phyloP scores from a whole-genome alignment of 2,797 vertebrate genomes.

The Loriculus beryllinus region DNA sequence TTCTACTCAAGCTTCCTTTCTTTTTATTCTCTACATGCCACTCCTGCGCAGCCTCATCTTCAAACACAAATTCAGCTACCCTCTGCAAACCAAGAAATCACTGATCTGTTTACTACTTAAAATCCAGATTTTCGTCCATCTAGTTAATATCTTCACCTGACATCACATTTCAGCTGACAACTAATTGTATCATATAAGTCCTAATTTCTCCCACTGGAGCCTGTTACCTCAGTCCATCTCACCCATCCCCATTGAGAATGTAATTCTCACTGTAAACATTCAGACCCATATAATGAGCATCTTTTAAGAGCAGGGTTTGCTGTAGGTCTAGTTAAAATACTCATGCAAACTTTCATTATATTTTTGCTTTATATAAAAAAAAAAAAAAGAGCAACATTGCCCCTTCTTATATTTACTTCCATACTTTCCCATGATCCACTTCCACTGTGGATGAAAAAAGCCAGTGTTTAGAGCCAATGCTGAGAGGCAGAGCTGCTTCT shows the following conservation, averaged over 20 bases:
- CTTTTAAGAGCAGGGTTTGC: neutral
- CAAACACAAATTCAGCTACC: neutral
- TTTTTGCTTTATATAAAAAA: neutral
- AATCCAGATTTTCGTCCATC: neutral
- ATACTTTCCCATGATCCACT: neutral
- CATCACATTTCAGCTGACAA: neutral
- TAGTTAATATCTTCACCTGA: neutral
- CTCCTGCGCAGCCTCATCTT: neutral
- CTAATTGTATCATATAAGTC: neutral
- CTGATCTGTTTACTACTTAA: neutral
- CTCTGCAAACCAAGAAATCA: neutral
- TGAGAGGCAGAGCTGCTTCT: neutral
- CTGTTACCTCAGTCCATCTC: neutral
- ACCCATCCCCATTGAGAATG: neutral
- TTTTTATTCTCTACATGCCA: neutral
- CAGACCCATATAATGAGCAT: neutral
- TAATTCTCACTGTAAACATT: neutral
- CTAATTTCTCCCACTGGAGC: neutral
- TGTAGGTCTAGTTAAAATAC: neutral
- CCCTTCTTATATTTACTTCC: neutral
- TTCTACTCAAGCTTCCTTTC: neutral
- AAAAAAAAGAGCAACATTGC: neutral
- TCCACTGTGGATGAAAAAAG: neutral
- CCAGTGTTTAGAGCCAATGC: neutral
- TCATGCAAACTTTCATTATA: neutral